These are phyloP conservation scores for Sarcoramphus papa DNA, from an alignment of 2,797 vertebrate species.

Conservation along the genomic window DNA sequence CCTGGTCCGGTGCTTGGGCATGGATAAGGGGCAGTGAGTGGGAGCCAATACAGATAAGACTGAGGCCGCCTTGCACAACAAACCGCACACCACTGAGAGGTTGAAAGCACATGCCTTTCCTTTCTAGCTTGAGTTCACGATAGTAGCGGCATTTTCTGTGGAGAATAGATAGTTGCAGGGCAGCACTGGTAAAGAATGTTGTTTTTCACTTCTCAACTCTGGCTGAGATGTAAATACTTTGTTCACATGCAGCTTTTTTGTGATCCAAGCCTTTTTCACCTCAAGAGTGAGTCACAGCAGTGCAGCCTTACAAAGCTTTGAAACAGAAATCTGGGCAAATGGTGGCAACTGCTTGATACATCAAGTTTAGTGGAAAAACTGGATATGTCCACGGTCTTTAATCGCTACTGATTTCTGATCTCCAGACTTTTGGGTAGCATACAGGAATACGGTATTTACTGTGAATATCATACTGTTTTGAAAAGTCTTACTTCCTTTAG, in stretches of 20 bases:
- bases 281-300: background rate
- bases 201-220: background rate
- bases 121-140: background rate
- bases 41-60: background rate
- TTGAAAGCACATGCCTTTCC: background rate
- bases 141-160: background rate
- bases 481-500: background rate
- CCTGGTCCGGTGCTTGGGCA: no score
- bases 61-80: background rate
- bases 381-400: background rate
- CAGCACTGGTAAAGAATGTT: background rate
- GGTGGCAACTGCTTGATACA: background rate
- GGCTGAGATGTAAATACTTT: background rate
- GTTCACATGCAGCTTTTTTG: background rate
- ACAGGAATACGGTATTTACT: background rate
- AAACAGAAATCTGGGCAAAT: background rate
- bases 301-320: background rate
- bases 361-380: background rate
- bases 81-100: accelerated
- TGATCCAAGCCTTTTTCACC: background rate
- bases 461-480: background rate
- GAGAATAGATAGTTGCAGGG: background rate
- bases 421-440: background rate
- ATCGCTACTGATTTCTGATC: background rate
- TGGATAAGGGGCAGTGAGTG: background rate